Evolutionary conservation across 1,140 invertebrate genomes (phyloP).

Genomic region (Cydia amplana): DNA sequence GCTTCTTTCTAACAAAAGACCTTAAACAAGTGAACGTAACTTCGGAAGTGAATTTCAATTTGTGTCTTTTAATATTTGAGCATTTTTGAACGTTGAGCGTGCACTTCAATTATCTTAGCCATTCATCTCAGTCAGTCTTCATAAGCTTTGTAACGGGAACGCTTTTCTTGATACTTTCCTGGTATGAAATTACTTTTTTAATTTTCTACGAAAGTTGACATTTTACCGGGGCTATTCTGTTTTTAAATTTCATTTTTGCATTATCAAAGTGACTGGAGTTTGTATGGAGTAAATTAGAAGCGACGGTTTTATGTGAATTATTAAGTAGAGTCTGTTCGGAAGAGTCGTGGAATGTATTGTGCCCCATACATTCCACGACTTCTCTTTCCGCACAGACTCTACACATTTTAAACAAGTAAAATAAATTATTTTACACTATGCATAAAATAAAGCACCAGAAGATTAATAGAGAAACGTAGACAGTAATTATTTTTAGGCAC

Average conservation of each 20-base stretch:
- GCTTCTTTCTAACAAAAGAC: background rate
- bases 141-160: slow-evolving; percentile 46
- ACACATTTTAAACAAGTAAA: no score
- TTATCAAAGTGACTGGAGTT: background rate
- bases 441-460: no score
- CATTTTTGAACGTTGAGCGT: slow-evolving; percentile 38
- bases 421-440: no score
- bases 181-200: slow-evolving; percentile 40
- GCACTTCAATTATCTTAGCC: slow-evolving; percentile 56
- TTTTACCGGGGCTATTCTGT: slow-evolving; percentile 26
- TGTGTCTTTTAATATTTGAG: slow-evolving; percentile 51
- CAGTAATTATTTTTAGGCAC: no score
- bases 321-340: no score
- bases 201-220: slow-evolving; percentile 48
- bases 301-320: background rate
- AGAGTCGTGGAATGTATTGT: no score
- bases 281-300: background rate
- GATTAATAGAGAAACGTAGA: no score
- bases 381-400: no score
- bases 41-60: slow-evolving; percentile 12
- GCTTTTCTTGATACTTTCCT: slow-evolving; percentile 49
- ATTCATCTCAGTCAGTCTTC: slow-evolving; percentile 62
- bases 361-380: no score
- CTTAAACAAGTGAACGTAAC: background rate
- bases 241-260: background rate